Base-by-base conservation (phyloP, 1,140 invertebrate genomes). In the Acyrthosiphon pisum region DNA sequence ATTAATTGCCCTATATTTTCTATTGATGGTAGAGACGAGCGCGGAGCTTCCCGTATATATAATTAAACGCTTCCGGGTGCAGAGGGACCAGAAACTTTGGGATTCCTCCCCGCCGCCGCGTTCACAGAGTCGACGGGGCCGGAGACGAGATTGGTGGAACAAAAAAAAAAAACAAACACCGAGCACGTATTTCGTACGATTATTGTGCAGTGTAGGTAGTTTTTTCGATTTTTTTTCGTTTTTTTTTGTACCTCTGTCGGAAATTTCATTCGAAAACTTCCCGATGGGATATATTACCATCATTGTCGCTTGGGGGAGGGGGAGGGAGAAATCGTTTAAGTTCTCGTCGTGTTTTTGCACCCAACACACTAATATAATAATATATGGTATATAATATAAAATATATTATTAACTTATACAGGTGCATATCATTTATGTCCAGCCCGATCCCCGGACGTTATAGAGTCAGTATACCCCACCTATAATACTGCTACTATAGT, bases 251-350 rank as follows among this genome's bases (percentile, higher is more conserved):
- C 44, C 23, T 86, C 41, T 3, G 90, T 81, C 30, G 46, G 68
- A 50, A 86, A 93, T 86, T 93, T 93, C n/a, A 84, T 93, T 93
- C 81, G 81, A 93, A 93, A 93, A 93, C 48, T 93, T 93, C 37
- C 35, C 46, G 46, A 92, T 37, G 46, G 20, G 50, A 92, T 76
- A n/a, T 76, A 76, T 92, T 92, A 92, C 46, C 6, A 44, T 14
- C 22, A 84, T 26, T 83, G 30, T 83, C 37, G 35, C 20, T 2
- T 20, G 26, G 41, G 9, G 30, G 56, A 9, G 30, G 26, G 30
- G 23, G 14, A 6, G 26, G 20, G 0, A n/a, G 60, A 68, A 90
- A 90, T 41, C 56, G 56, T 90, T 90, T 60, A 68, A 90, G 89
- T 90, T 68, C 37, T 68, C 14, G 37, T 68, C 53, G 37, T 68